These are phyloP conservation scores for Caranx ignobilis DNA, from an alignment of 2,113 vertebrate species.

Conservation along the genomic window DNA sequence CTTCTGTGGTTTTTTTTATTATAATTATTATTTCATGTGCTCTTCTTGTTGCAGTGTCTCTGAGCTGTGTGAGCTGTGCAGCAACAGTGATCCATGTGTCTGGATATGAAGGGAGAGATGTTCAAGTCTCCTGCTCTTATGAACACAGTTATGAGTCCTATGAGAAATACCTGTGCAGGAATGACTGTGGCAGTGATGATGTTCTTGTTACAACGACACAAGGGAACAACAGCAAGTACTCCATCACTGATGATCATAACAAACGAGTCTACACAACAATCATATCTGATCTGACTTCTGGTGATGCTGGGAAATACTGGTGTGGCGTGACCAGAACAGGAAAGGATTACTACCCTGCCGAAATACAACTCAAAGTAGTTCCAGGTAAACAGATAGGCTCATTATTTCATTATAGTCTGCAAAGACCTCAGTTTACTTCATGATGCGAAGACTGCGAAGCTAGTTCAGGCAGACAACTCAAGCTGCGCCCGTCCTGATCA, in stretches of 20 bases:
- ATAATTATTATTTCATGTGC: too few relatives aligned
- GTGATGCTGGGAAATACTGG: constrained; percentile 45
- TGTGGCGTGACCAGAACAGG: constrained; percentile 21
- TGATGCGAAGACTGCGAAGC: too few relatives aligned
- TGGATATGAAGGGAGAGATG: constrained; percentile 34
- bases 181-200: background rate
- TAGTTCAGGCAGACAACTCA: too few relatives aligned
- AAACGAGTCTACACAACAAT: background rate
- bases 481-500: too few relatives aligned
- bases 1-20: too few relatives aligned
- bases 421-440: background rate
- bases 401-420: background rate
- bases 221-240: constrained; percentile 6
- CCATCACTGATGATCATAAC: background rate
- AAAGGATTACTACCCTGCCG: constrained; percentile 42
- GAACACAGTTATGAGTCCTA: background rate
- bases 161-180: constrained; percentile 64
- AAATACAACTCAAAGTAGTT: constrained; percentile 28
- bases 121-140: constrained; percentile 34
- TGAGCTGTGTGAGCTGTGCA: constrained; percentile 6
- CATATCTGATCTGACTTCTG: constrained; percentile 1
- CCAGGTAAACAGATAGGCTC: constrained; percentile 15
- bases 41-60: constrained; percentile 4
- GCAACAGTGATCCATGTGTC: background rate
- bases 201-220: constrained; percentile 13